Base-by-base conservation (phyloP, 2,888 invertebrate species). In the Cantharis flavilabris region DNA sequence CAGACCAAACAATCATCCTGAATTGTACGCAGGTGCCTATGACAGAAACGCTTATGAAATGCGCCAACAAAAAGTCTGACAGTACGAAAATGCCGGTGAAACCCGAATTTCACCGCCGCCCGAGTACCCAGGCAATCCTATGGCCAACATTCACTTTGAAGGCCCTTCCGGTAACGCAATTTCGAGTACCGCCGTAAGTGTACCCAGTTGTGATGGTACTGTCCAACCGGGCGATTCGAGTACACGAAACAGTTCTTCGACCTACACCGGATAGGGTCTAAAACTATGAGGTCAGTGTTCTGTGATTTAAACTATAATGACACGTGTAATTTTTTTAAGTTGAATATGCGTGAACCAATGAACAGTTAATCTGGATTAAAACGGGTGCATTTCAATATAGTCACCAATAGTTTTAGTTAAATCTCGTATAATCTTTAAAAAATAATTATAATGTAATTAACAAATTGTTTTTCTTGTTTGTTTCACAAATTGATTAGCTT, bases 1-100 rank as follows among this genome's bases (percentile, higher is more conserved):
- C 75, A 85, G 86, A 89, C 83, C 83, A 89, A 90, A 85, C 86
- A 90, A 88, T 83, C 90, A 89, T 82, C 90, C 90, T 78, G 93
- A 93, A 87, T 90, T 93, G 78, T 94, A 94, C 89, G 94, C 94
- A 80, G 93, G 93, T 84, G 94, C 94, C 78, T 94, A 94, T 89
- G 92, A 92, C 84, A 83, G 89, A 81, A 91, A 92, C 87, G 90
- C 92, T 84, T 93, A 93, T 89, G 94, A 94, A 90, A 93, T 94
- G 94, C 92, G 94, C 80, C 79, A 79, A 80, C 93, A 94, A 87
- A 94, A 94, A 89, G 94, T 92, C 88, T 92, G 91, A 92, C 91
- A 89, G 85, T 85, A 87, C 82, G 86, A 83, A 79, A 83, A 83
- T 79, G 83, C 83, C 81, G 83, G 83, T 80, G 83, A 84, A 78